Base-by-base conservation (phyloP, 2,113 vertebrate species). In the Coptodon bakossiorum region DNA sequence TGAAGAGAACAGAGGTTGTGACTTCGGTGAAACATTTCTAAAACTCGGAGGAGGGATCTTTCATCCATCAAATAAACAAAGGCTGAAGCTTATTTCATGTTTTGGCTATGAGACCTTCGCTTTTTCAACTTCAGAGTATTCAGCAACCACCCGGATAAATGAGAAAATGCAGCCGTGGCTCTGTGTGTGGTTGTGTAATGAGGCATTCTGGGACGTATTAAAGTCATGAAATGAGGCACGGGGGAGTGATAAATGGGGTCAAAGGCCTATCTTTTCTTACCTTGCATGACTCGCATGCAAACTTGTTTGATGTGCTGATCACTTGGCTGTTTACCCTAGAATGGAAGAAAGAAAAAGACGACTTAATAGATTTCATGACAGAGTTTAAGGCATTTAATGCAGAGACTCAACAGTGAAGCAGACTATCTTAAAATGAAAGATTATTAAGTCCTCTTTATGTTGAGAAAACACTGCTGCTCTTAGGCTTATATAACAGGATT, bases 251-350 rank as follows among this genome's bases (percentile, higher is more conserved):
- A 86, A 92, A 93, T 83, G 89, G 81, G 88, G 88, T 94, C 91
- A 90, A 91, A 92, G 81, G 83, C 57, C 52, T 19, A 34, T 86
- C 53, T 68, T 56, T 76, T 89, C 92, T 95, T 97, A 99, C 99
- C 98, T 97, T 99, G 99, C 96, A 99, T 97, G 89, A 99, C 98
- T 95, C 98, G 97, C 97, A 99, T 98, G 96, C 99, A 99, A 78
- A 99, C 98, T 96, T 99, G 98, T 91, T 97, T 98, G 90, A 99
- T 98, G 91, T 99, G 97, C 90, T 98, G 98, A 96, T 99, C 98
- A 0, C 97, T 98, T 5, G 98, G 98, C 88, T 97, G 97, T 96
- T 97, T 98, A 50, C 99, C 99, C 99, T 99, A 90, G 84, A 43
- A 71, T 57, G n/a, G 63, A 68, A 92, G 84, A 38, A 71, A 71